Base-by-base conservation (phyloP, 64 coral and sea anemone species). In the Exaiptasia diaphana region DNA sequence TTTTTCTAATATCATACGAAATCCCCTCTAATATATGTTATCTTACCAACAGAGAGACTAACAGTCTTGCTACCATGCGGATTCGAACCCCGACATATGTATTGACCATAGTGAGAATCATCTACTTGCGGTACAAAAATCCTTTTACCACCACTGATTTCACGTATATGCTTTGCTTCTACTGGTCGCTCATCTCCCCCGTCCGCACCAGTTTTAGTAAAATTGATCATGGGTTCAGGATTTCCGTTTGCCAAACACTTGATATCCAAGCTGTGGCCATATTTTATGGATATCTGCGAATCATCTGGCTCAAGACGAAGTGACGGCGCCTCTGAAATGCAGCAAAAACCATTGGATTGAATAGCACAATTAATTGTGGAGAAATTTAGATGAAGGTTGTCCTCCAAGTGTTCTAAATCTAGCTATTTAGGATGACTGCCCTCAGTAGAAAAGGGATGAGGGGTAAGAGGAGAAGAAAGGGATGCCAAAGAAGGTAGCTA, bases 231-330 rank as follows among this genome's bases (percentile, higher is more conserved):
- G 31, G 84, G 84, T 23, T 38, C 24, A 25, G 84, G 84, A 32
- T 87, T 87, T 3, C 84, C 84, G 5, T 29, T 77, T 15, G 61
- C 84, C 5, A 31, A 25, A 34, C 84, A 87, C 10, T 30, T 87
- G 6, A 69, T 45, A 25, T 78, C 75, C 3, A 87, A 42, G 12
- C 38, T 77, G 3, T 87, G 58, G 10, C 73, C 73, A 27, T 41
- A 12, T 4, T 69, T 38, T 48, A 12, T 78, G 11, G 27, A 1
- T 25, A 78, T 12, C 12, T 25, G 37, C 11, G 29, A 20, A 64
- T 67, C 36, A 24, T 73, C 44, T 3, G 69, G 39, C 5, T 10
- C 31, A 29, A 87, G n/a, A 27, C 21, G 39, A 25, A 54, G 4
- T 27, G 50, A 77, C 1, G 62, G 74, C 11, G 84, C 41, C 22